A percentile compares a stretch with the other conserved stretches of the same genome.
Evolutionary conservation across 2,113 vertebrate species (phyloP).

Genomic region (Toxotes chatareus): DNA sequence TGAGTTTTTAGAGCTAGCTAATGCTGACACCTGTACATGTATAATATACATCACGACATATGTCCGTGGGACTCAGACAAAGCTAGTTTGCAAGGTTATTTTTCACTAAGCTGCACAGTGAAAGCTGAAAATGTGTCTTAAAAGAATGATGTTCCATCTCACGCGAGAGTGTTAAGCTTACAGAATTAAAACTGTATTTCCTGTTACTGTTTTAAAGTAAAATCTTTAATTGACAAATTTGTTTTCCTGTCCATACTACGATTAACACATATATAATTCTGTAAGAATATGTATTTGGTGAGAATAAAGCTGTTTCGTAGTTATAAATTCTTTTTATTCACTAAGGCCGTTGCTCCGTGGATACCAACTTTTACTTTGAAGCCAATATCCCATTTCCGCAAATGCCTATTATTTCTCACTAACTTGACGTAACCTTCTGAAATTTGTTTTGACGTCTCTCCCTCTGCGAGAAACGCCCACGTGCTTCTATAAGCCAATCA

Average conservation of each 20-base stretch:
- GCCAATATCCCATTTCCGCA: rapidly evolving
- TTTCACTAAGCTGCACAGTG: neutral
- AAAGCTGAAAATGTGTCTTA: neutral
- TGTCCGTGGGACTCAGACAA: neutral
- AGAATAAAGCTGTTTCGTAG: neutral
- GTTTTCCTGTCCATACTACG: rapidly evolving
- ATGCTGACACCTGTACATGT: neutral
- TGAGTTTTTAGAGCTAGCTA: neutral
- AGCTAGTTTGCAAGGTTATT: neutral
- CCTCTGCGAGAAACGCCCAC: constrained; percentile 37
- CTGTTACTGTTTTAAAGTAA: constrained; percentile 27
- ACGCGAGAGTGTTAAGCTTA: neutral
- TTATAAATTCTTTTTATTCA: neutral
- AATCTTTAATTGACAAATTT: neutral
- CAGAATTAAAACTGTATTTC: neutral
- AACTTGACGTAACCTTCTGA: neutral
- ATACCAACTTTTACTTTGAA: constrained; percentile 49
- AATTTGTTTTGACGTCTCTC: constrained; percentile 22
- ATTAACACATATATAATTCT: rapidly evolving
- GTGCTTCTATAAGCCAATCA: constrained; percentile 53
- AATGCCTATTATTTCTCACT: rapidly evolving
- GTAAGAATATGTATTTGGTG: neutral
- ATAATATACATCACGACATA: neutral
- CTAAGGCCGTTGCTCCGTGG: rapidly evolving
- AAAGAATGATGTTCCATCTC: neutral